Conservation (phyloP, 2,113 vertebrate genomes). For the Carlito syrichta region DNA sequence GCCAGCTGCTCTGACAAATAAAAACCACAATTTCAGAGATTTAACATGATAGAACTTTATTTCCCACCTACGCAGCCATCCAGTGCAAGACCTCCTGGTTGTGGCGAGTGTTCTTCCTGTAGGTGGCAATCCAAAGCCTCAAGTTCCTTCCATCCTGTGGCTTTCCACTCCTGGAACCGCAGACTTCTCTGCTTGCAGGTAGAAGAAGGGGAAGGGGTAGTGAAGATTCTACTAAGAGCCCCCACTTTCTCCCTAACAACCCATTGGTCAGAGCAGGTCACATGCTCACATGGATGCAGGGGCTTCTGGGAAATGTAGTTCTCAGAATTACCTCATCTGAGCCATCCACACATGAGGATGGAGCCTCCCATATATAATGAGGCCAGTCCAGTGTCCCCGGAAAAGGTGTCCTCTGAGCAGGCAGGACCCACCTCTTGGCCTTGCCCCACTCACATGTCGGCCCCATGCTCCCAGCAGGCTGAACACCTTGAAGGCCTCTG, state of each 20-base stretch:
- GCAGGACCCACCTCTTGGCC: not conserved
- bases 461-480: not conserved
- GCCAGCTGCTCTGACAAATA: not conserved
- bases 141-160: accelerated
- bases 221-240: not conserved
- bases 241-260: not conserved
- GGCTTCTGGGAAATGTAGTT: slow-evolving; percentile 12
- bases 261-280: not conserved
- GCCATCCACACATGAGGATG: not conserved
- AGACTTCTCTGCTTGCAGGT: not conserved
- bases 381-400: not conserved
- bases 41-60: not conserved
- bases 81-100: accelerated
- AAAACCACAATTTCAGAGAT: not conserved
- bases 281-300: not conserved
- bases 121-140: no score
- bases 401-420: not conserved
- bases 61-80: not conserved
- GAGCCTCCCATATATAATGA: accelerated
- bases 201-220: not conserved
- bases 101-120: not conserved
- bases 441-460: accelerated
- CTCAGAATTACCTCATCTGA: not conserved
- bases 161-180: no score
- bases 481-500: not conserved